Evolutionary conservation across 2,113 vertebrate species (phyloP), one percentile per base, ranked within the genome.

Genomic region (Laterallus jamaicensis): DNA sequence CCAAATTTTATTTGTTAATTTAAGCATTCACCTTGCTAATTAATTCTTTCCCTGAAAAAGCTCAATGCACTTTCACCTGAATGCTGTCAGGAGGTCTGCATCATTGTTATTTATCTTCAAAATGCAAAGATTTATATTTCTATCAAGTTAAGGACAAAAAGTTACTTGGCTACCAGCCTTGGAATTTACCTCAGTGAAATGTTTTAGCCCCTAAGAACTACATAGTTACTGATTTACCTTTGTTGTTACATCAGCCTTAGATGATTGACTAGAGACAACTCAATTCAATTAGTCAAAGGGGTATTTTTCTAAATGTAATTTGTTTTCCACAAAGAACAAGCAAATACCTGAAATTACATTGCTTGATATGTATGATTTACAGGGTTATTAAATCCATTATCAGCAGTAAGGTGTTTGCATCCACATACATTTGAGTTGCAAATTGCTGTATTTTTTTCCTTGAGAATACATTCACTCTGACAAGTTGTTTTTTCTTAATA

Each of bases 401-500:
- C 83, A 91, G 54, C 58, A 83, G 60, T 40, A 82, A 92, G 71
- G 44, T 94, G 70, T 94, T 86, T 81, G 49, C 62, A 82, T 68
- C 56, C 55, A 56, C 29, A 52, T 44, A 39, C 22, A 58, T 94
- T 86, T 91, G 55, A 90, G 63, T 85, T 92, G 52, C 62, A 88
- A 87, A 82, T 87, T 83, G 74, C 80, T 77, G 18, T 26, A 70
- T 16, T 71, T 55, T 93, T 95, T 95, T 83, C 59, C 29, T 73
- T 93, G 60, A 88, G 82, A 96, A 69, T 47, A 22, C 13, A 39
- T 83, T 96, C 87, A 40, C 66, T 32, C 9, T 85, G 80, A 89
- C 37, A 86, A 77, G 37, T 55, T 82, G 39, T 79, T 76, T 96
- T 93, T 92, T 62, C 55, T 67, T 82, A 58, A 78, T 91, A 92